Percentiles rank a stretch among this genome's conserved stretches.
Evolutionary conservation across 2,113 vertebrate genomes (phyloP).

Genomic region (Halichoerus grypus): DNA sequence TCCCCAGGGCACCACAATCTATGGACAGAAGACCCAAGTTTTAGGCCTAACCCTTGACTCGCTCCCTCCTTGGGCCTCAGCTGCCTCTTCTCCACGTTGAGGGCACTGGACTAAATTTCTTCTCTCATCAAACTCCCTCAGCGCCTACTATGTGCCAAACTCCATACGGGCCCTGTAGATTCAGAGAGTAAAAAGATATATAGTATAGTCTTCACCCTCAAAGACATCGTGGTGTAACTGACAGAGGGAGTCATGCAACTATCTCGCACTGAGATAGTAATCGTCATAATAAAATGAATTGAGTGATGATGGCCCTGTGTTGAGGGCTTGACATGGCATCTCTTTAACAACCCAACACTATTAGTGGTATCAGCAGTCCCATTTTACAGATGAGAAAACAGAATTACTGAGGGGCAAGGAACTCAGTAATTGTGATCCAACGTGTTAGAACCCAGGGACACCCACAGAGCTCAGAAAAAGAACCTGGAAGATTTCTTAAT

Average conservation of each 20-base stretch:
- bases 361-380: neutral
- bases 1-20: neutral
- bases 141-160: neutral
- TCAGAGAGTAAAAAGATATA: neutral
- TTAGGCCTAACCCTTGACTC: neutral
- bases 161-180: neutral
- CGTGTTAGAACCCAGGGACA: neutral
- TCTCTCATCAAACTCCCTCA: conserved; percentile 44
- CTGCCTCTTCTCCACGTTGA: neutral
- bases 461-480: neutral
- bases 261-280: neutral
- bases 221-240: neutral
- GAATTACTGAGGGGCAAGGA: neutral
- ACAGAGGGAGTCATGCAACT: neutral
- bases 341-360: neutral
- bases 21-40: neutral
- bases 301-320: neutral
- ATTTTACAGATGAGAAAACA: conserved; percentile 52
- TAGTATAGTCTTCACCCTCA: neutral
- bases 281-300: neutral
- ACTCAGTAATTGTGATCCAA: neutral
- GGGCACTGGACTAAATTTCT: neutral
- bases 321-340: neutral
- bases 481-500: neutral
- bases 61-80: neutral